Base-by-base conservation (phyloP, 2,113 vertebrate genomes). In the Aplodontia rufa region DNA sequence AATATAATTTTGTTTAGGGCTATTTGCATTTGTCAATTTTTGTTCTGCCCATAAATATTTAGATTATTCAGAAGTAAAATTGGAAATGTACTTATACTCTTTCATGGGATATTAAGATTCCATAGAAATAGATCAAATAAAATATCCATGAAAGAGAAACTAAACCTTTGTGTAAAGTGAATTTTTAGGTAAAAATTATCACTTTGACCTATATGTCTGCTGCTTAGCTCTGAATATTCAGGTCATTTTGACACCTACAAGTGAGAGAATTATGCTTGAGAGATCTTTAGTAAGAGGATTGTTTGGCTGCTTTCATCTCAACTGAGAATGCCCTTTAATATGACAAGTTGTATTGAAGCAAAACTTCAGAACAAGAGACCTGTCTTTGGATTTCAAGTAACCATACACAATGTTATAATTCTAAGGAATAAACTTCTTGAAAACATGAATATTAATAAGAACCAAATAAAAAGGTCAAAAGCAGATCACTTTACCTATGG, bases 301-400 rank as follows among this genome's bases (percentile, higher is more conserved):
- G 82, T 81, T 64, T 40, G 14, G 20, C 75, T 60, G 12, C 95
- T 96, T 97, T 95, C 78, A 91, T 90, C 40, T 91, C 14, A 88
- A 42, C 47, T 86, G 74, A 97, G 89, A 97, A 91, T 30, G 32
- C 51, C 42, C 82, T 98, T 97, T 80, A 71, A 71, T 90, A 35
- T 96, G 78, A 97, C 42, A 96, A 49, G 64, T 42, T 95, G 94
- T 96, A 97, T 53, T 78, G 93, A 32, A 95, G 68, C 86, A 97
- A 97, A 97, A 89, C 83, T 96, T 97, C 92, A 86, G 87, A 97
- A 92, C 76, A 76, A 47, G 0, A 51, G 45, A 93, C 32, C 69
- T 97, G 64, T 97, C 94, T 87, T 49, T 96, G 81, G 66, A 96
- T 96, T 98, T 94, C 97, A 96, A 96, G 69, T 91, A 97, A 93